These are phyloP conservation scores for Leucopsar rothschildi DNA, from an alignment of 2,113 vertebrate genomes.

Conservation along the genomic window DNA sequence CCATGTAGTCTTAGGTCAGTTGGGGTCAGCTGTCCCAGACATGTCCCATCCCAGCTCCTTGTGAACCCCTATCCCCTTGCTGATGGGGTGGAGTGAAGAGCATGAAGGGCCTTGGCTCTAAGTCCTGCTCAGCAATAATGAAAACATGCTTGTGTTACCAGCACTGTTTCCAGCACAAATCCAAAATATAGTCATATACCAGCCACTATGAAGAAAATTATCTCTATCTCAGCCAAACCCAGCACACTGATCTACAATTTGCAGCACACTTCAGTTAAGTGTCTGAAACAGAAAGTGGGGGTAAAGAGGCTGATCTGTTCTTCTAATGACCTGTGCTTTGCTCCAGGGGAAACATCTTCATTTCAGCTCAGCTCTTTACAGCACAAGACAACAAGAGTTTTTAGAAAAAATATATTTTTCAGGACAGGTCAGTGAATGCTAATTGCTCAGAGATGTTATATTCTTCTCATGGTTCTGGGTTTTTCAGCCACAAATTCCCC, in stretches of 20 bases:
- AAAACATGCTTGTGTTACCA: neutral
- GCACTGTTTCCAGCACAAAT: neutral
- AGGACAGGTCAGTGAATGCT: neutral
- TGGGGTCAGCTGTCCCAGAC: neutral
- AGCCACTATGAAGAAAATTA: neutral
- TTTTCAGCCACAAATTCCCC: neutral
- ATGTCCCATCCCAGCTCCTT: neutral
- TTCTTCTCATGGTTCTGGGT: neutral
- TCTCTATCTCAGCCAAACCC: neutral
- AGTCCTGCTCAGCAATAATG: neutral
- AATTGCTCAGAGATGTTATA: neutral
- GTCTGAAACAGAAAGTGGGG: neutral
- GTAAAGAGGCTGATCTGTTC: neutral
- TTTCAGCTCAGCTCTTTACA: neutral
- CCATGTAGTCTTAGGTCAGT: rapidly evolving
- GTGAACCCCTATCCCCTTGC: neutral
- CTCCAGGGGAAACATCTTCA: neutral
- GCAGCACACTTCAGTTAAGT: neutral
- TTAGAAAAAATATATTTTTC: neutral
- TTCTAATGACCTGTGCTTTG: neutral
- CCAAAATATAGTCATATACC: neutral
- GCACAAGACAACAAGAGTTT: neutral
- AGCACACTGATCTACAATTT: neutral
- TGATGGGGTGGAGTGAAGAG: neutral
- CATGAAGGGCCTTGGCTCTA: neutral